Base-by-base conservation (phyloP, 2,888 invertebrate species). In the Eupithecia subfuscata region DNA sequence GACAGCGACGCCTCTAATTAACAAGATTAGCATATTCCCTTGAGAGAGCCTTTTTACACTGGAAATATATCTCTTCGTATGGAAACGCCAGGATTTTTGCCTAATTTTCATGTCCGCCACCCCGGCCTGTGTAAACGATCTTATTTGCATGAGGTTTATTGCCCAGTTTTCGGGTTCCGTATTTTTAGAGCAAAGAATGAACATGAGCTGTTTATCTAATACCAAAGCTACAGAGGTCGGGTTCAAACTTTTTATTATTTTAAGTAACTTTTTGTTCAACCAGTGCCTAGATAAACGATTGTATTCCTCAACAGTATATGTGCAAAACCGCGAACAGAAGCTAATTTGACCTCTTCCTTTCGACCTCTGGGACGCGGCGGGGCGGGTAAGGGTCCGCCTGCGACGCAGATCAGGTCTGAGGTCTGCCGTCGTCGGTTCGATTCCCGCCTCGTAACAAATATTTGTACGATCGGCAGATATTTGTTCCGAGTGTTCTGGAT, bases 21-120 rank as follows among this genome's bases (percentile, higher is more conserved):
- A 94, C 91, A 88, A 86, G 89, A 94, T 94, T 93, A 94, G 91
- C 93, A 94, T 94, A 93, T 92, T 91, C 86, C 84, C 88, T 86
- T 87, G 85, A 84, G 89, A 87, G 82, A 82, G 85, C 82, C 85
- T 87, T 89, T 90, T 90, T 88, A 84, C 84, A 81, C 80, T 80
- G 81, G 79, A 84, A 83, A 86, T 86, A 85, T 84, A 84, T 84
- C 82, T 83, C 79, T 79, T 83, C 81, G 83, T 84, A 85, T 87
- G 87, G 83, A 85, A 73, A 86, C 83, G 83, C 81, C 77, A 82
- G 84, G 83, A 83, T 84, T 87, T 87, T 86, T 85, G 84, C 83
- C 85, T 89, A 88, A 89, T 89, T 88, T 86, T 84, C 84, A 79
- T 86, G 88, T 87, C 82, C 82, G 82, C 81, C 84, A 80, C 81